Conservation (phyloP, 1,140 invertebrate species). For the Matsumurasca onukii region DNA sequence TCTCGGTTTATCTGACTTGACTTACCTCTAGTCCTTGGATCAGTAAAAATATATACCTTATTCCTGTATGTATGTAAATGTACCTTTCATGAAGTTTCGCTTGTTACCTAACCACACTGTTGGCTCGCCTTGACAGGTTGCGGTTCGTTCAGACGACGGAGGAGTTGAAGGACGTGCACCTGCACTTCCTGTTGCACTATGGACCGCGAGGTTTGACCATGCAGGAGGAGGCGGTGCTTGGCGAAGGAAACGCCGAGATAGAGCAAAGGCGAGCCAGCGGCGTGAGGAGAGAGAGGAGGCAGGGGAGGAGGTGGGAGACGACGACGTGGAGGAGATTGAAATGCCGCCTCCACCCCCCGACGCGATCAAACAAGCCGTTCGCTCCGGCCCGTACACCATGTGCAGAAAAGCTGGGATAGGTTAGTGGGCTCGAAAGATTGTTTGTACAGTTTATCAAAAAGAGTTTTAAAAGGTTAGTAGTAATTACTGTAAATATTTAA, state of each 20-base stretch:
- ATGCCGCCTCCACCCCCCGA: constrained; percentile 59
- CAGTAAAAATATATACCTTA: no score
- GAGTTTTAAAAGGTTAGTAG: no score
- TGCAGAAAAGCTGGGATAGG: constrained; percentile 84
- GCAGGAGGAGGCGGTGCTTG: constrained; percentile 50
- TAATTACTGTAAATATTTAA: no score
- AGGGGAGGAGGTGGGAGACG: constrained; percentile 53
- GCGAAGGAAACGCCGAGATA: constrained; percentile 55
- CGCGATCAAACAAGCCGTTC: constrained; percentile 78
- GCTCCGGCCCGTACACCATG: constrained; percentile 84
- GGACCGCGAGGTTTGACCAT: constrained; percentile 61
- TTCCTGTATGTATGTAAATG: no score
- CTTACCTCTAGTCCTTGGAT: no score
- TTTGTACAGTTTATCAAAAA: no score
- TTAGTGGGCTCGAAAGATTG: no score
- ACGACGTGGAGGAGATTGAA: constrained; percentile 51
- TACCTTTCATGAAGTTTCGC: no score
- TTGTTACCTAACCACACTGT: no score
- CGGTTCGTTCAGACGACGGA: constrained; percentile 83
- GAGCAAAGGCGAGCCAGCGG: constrained; percentile 57
- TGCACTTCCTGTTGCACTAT: constrained; percentile 93
- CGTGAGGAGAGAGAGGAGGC: constrained; percentile 56
- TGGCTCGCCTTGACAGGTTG: constrained; percentile 54
- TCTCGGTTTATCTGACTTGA: no score
- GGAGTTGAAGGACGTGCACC: constrained; percentile 90